phyloP scores from a whole-genome alignment of 2,797 vertebrate species.

The Peromyscus attwateri region DNA sequence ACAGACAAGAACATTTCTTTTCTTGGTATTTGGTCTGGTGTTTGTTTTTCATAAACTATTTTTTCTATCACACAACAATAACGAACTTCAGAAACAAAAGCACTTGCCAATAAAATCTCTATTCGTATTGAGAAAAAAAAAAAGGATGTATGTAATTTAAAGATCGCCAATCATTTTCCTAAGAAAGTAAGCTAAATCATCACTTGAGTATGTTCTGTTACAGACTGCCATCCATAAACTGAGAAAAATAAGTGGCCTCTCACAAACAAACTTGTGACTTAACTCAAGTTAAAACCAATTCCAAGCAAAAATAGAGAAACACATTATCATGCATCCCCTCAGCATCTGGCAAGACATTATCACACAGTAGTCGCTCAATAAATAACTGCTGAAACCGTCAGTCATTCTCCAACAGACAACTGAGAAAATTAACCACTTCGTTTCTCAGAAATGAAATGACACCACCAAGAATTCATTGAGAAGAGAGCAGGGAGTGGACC shows the following conservation, averaged over 20 bases:
- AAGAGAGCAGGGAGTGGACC: not conserved
- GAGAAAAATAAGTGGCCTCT: not conserved
- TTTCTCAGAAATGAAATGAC: conserved; percentile 54
- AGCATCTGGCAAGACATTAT: conserved; percentile 22
- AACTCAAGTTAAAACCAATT: conserved; percentile 7
- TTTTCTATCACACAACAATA: conserved; percentile 44
- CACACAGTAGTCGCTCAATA: conserved; percentile 51
- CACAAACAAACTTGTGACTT: not conserved
- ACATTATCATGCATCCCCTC: not conserved
- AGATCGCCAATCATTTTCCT: not conserved
- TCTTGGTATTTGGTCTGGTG: not conserved
- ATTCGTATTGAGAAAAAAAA: not conserved
- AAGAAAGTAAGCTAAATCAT: conserved; percentile 38
- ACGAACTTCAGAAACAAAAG: not conserved
- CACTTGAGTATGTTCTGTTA: not conserved
- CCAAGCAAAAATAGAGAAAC: conserved; percentile 23
- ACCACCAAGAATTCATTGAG: conserved; percentile 43
- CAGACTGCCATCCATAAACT: not conserved
- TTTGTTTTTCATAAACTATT: not conserved
- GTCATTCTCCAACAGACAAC: conserved; percentile 48
- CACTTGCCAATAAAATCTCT: not conserved
- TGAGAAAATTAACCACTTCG: conserved; percentile 36
- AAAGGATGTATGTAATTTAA: conserved; percentile 14
- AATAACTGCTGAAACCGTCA: conserved; percentile 50
- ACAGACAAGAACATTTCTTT: not conserved